Evolutionary conservation across 2,113 vertebrate species (phyloP).

Genomic region (Hymenochirus boettgeri): DNA sequence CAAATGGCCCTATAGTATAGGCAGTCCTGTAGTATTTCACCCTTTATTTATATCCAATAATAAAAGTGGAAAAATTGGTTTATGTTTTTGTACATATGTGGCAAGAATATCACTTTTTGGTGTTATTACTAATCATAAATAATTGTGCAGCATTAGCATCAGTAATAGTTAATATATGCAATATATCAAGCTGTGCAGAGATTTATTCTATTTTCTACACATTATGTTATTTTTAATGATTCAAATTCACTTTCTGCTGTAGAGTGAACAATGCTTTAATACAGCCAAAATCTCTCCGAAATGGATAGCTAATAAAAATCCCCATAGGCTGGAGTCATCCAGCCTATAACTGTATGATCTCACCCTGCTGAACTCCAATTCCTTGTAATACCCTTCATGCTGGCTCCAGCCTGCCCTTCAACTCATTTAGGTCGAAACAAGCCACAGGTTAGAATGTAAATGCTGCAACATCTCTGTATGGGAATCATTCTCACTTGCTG

Average conservation of each 20-base stretch:
- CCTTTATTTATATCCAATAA: no score
- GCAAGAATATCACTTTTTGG: no score
- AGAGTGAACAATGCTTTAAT: constrained; percentile 28
- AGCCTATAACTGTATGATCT: constrained; percentile 42
- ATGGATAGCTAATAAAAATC: constrained; percentile 37
- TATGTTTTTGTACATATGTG: no score
- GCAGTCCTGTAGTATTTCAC: no score
- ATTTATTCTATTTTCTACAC: constrained; percentile 9
- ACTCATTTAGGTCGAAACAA: constrained; percentile 27
- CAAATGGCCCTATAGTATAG: no score
- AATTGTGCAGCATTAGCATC: no score
- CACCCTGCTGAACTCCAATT: constrained; percentile 33
- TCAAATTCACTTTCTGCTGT: constrained; percentile 35
- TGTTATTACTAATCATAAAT: no score
- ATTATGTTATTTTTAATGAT: constrained; percentile 34
- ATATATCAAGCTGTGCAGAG: no score
- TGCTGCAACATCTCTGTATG: constrained; percentile 15
- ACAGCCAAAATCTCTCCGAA: constrained; percentile 38
- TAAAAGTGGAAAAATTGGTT: no score
- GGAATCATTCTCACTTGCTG: constrained; percentile 1
- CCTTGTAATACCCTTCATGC: constrained; percentile 28
- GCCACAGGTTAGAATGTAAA: constrained; percentile 31
- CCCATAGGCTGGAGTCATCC: constrained; percentile 35
- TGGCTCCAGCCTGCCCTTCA: constrained; percentile 38
- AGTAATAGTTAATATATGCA: no score